Percentiles rank a stretch among this genome's conserved stretches.
Evolutionary conservation across 2,797 vertebrate genomes (phyloP).

Genomic region (Melanotaenia boesemani): DNA sequence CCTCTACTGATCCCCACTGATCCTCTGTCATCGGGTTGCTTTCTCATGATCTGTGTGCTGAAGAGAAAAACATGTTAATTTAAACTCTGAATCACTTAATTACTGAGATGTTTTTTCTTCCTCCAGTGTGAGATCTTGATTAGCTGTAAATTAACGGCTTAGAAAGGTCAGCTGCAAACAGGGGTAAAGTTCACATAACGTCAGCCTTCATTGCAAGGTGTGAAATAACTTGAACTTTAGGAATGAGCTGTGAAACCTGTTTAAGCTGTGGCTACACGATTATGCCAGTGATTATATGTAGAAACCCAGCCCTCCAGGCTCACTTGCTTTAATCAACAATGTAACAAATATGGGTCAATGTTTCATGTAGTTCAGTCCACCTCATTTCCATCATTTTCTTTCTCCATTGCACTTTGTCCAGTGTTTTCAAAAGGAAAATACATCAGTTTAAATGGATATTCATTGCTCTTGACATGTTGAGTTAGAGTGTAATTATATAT

Average conservation of each 20-base stretch:
- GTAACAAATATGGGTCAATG: conserved; percentile 39
- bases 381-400: conserved; percentile 25
- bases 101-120: neutral
- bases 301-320: conserved; percentile 21
- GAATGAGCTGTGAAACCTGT: neutral
- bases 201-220: conserved; percentile 3
- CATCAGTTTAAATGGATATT: conserved; percentile 52
- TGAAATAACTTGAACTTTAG: conserved; percentile 19
- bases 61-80: conserved; percentile 20
- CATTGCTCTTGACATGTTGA: conserved; percentile 25
- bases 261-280: conserved; percentile 4
- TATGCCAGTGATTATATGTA: conserved; percentile 30
- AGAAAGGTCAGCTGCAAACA: conserved; percentile 10
- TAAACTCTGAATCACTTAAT: conserved; percentile 16
- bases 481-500: conserved; percentile 25
- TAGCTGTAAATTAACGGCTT: conserved; percentile 12
- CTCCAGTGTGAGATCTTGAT: conserved; percentile 12
- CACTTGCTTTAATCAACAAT: conserved; percentile 26
- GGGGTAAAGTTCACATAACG: conserved; percentile 17
- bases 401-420: conserved; percentile 8
- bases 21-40: neutral
- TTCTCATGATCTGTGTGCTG: neutral
- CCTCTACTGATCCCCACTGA: neutral
- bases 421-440: conserved; percentile 23
- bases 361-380: conserved; percentile 23